Evolutionary conservation across 2,888 invertebrate species (phyloP), one percentile per base, ranked within the genome.

Genomic region (Troides oblongomaculatus): DNA sequence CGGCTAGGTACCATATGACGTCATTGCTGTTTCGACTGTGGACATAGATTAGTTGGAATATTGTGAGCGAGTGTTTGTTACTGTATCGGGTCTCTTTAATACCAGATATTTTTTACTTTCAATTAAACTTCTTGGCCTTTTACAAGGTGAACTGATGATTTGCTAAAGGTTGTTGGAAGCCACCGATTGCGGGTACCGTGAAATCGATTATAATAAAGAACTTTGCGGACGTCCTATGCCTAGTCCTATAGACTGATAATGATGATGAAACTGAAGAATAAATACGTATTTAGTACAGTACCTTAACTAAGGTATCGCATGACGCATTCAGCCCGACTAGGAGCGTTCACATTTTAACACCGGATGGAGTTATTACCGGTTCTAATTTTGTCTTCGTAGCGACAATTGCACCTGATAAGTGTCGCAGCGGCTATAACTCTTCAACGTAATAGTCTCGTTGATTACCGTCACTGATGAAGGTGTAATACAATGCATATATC

Each of bases 281-380:
- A 14, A 14, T 10, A 14, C 8, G 46, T 14, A 14, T 10, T n/a
- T 53, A n/a, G 5, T n/a, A 25, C 61, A 61, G n/a, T 18, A 36
- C 61, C 61, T 36, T 39, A 61, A 61, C 12, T 30, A 21, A 23
- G 58, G 25, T 36, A 57, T 56, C 39, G 23, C 43, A 23, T 58
- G 39, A 8, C 46, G 43, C 23, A 50, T 36, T 58, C 64, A 70
- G 23, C 72, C 69, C 68, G 56, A 62, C 66, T 70, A 66, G 59
- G 61, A 63, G 25, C 50, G 60, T 69, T 63, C 62, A 67, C 69
- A 72, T 71, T 71, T 71, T 65, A 66, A 66, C 62, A 68, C 64
- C 64, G 65, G 71, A 71, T 71, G 63, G 68, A 71, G 68, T 72
- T 71, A 75, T 71, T 72, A 64, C 57, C 43, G 70, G 17, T 59